These are phyloP conservation scores for Drosophila subobscura DNA, from an alignment of 1,140 invertebrate genomes.

Conservation along the genomic window DNA sequence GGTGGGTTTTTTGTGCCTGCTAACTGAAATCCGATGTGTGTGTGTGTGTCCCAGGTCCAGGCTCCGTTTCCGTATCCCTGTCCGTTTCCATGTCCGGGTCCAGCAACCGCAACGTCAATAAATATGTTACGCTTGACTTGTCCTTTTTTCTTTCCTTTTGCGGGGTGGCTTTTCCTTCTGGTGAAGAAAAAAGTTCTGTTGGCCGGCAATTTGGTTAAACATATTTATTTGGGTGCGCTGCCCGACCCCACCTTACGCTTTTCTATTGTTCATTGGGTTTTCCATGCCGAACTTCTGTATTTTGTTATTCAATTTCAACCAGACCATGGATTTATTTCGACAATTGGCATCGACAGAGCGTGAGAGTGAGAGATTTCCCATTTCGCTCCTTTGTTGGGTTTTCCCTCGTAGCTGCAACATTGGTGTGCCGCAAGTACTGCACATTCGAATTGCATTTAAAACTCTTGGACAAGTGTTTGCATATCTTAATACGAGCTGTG, in stretches of 20 bases:
- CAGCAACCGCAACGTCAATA: conserved; percentile 79
- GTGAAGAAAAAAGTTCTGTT: no score
- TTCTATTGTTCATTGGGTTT: conserved; percentile 39
- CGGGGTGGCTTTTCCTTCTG: conserved; percentile 1
- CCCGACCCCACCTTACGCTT: conserved; percentile 14
- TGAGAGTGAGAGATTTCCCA: conserved; percentile 31
- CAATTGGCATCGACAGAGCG: conserved; percentile 16
- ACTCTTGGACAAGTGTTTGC: conserved; percentile 3
- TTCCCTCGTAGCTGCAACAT: conserved; percentile 27
- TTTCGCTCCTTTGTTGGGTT: conserved; percentile 1
- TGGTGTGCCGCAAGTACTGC: conserved; percentile 24
- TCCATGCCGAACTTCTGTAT: conserved; percentile 34
- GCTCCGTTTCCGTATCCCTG: background rate
- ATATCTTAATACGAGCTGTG: no score
- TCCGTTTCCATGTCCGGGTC: conserved; percentile 13
- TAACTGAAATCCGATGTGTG: conserved; percentile 77
- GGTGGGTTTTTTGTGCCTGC: conserved; percentile 23
- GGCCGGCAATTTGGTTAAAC: conserved; percentile 73
- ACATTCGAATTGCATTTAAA: conserved; percentile 37
- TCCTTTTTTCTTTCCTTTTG: conserved; percentile 46
- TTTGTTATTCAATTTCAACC: conserved; percentile 44
- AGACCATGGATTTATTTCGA: conserved; percentile 42
- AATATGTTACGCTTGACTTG: conserved; percentile 80
- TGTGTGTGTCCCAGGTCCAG: background rate
- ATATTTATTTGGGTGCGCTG: conserved; percentile 71